Percentiles rank a stretch among this genome's conserved stretches.
phyloP scores from a whole-genome alignment of 2,888 invertebrate species.

The Baccha elongata region DNA sequence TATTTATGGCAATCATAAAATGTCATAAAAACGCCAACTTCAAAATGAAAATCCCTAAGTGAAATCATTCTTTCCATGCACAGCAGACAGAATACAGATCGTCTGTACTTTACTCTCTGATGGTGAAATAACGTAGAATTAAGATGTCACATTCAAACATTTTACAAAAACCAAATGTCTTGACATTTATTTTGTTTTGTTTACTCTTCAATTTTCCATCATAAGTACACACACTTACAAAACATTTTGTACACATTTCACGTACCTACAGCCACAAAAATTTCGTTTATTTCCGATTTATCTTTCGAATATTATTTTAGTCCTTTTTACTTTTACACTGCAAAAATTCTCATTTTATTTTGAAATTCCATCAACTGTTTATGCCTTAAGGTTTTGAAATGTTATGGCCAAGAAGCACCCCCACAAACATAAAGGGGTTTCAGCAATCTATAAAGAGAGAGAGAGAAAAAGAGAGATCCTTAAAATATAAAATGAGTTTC shows the following conservation, averaged over 20 bases:
- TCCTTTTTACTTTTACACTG: neutral
- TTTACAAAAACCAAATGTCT: slow-evolving; percentile 7
- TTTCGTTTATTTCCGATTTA: neutral
- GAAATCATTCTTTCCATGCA: neutral
- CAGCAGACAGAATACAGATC: neutral
- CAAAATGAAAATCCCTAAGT: neutral
- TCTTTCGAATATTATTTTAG: neutral
- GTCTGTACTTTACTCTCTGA: neutral
- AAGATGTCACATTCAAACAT: slow-evolving; percentile 25
- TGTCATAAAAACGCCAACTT: neutral
- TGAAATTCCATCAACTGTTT: neutral
- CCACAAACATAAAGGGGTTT: neutral
- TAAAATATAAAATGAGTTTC: slow-evolving; percentile 3
- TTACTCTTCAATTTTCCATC: neutral
- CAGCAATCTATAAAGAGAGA: too few relatives aligned
- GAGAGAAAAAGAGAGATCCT: too few relatives aligned
- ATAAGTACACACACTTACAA: neutral
- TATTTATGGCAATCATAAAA: neutral
- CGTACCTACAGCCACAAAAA: neutral
- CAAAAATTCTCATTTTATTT: neutral
- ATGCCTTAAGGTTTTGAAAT: neutral
- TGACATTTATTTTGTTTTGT: neutral
- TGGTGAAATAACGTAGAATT: neutral
- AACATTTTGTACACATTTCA: neutral
- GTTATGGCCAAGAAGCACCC: neutral